Conservation (phyloP, 37 sponge, comb jelly and placozoan species). For the Axinella damicornis region DNA sequence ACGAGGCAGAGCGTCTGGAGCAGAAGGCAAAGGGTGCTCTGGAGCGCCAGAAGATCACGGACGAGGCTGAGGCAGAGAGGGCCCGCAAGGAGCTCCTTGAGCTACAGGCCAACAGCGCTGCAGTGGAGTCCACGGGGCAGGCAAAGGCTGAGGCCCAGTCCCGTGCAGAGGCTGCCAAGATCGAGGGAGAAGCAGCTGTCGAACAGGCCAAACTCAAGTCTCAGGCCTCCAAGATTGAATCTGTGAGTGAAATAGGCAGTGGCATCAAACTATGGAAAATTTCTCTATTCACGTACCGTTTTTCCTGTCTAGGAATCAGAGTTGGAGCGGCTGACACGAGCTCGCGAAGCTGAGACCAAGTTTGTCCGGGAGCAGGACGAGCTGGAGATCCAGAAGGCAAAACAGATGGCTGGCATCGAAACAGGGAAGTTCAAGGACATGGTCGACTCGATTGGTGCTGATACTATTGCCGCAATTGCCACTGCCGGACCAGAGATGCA, state of each 20-base stretch:
- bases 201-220: conserved; percentile 97
- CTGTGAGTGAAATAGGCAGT: conserved; percentile 59
- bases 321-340: conserved; percentile 89
- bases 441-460: conserved; percentile 92
- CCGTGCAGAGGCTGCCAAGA: conserved; percentile 94
- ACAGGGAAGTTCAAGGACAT: conserved; percentile 93
- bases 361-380: conserved; percentile 92
- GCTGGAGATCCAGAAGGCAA: conserved; percentile 88
- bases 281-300: background rate
- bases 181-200: conserved; percentile 98
- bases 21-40: conserved; percentile 97
- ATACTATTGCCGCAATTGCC: conserved; percentile 91
- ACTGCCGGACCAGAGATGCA: conserved; percentile 94
- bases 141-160: conserved; percentile 99
- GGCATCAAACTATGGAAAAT: too few species aligned
- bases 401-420: conserved; percentile 85
- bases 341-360: conserved; percentile 95
- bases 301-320: conserved; percentile 85
- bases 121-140: conserved; percentile 99
- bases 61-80: conserved; percentile 99
- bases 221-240: conserved; percentile 94
- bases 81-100: conserved; percentile 91
- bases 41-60: conserved; percentile 99
- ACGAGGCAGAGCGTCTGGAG: conserved; percentile 98
- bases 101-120: conserved; percentile 97